phyloP scores from a whole-genome alignment of 2,888 invertebrate species.

The Ditylenchus weischeri region DNA sequence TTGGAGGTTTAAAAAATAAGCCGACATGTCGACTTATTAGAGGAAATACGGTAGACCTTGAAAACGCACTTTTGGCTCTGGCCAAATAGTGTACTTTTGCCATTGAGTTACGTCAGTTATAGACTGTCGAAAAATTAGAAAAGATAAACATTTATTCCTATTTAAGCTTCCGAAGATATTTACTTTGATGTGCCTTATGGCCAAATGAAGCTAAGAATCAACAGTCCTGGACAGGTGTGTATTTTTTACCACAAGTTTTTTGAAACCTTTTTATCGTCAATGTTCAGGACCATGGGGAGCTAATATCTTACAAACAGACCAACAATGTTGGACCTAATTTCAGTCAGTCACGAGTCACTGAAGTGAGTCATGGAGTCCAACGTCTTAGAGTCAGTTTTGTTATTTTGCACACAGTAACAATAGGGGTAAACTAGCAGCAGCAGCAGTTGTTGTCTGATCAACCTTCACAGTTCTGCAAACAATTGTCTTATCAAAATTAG shows the following conservation, averaged over 20 bases:
- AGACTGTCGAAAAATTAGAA: no score
- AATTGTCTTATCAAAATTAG: neutral
- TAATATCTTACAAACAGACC: slow-evolving; percentile 24
- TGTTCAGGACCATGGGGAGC: slow-evolving; percentile 23
- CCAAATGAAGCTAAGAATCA: slow-evolving; percentile 38
- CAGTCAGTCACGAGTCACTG: slow-evolving; percentile 22
- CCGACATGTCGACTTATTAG: no score
- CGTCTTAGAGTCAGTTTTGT: slow-evolving; percentile 18
- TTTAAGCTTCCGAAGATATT: slow-evolving; percentile 19
- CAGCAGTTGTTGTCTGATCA: no score
- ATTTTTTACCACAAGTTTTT: slow-evolving; percentile 1
- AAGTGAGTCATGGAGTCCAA: slow-evolving; percentile 16
- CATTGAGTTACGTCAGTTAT: no score
- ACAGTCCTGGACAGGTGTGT: slow-evolving; percentile 25
- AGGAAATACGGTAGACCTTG: no score
- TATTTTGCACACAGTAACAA: neutral
- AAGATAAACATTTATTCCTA: no score
- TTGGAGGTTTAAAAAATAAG: no score
- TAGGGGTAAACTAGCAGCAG: no score
- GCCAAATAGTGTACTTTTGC: no score
- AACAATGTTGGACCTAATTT: slow-evolving; percentile 20
- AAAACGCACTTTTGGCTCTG: no score
- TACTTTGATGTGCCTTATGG: slow-evolving; percentile 39
- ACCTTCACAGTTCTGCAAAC: neutral
- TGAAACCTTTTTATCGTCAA: neutral